phyloP scores from a whole-genome alignment of 2,888 invertebrate species.

The Andrena minutula region DNA sequence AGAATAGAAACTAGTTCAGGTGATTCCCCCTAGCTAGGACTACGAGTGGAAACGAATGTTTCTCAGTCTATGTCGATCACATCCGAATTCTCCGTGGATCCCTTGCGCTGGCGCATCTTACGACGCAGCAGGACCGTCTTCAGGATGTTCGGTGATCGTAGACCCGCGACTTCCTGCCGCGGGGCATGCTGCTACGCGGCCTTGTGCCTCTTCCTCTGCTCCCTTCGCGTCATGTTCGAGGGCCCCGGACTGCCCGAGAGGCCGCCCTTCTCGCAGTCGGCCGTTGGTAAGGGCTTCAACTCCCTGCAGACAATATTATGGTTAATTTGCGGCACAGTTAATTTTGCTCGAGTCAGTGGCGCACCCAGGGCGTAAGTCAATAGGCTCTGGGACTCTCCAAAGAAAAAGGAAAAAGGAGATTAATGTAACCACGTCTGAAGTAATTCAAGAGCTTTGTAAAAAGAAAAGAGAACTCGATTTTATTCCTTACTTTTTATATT shows the following conservation, averaged over 20 bases:
- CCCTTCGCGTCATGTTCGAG: conserved; percentile 83
- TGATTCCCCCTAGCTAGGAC: conserved; percentile 29
- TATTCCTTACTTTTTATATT: too few relatives aligned
- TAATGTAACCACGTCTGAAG: too few relatives aligned
- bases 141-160: conserved; percentile 79
- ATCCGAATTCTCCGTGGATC: conserved; percentile 78
- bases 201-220: conserved; percentile 90
- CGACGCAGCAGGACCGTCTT: conserved; percentile 81
- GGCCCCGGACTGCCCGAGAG: conserved; percentile 66
- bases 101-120: conserved; percentile 78
- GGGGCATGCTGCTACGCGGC: conserved; percentile 87
- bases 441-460: too few relatives aligned
- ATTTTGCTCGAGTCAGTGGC: too few relatives aligned
- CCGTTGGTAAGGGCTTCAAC: conserved; percentile 88
- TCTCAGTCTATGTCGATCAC: conserved; percentile 71
- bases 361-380: too few relatives aligned
- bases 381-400: too few relatives aligned
- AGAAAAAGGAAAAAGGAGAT: too few relatives aligned
- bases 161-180: conserved; percentile 83
- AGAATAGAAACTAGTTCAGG: conserved; percentile 38
- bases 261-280: conserved; percentile 83
- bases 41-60: conserved; percentile 52
- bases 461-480: too few relatives aligned
- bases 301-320: conserved; percentile 85
- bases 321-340: too few relatives aligned